Percentiles rank a stretch among this genome's conserved stretches.
These are phyloP conservation scores for Meloidogyne hapla DNA, from an alignment of 1,140 invertebrate species.

Conservation along the genomic window DNA sequence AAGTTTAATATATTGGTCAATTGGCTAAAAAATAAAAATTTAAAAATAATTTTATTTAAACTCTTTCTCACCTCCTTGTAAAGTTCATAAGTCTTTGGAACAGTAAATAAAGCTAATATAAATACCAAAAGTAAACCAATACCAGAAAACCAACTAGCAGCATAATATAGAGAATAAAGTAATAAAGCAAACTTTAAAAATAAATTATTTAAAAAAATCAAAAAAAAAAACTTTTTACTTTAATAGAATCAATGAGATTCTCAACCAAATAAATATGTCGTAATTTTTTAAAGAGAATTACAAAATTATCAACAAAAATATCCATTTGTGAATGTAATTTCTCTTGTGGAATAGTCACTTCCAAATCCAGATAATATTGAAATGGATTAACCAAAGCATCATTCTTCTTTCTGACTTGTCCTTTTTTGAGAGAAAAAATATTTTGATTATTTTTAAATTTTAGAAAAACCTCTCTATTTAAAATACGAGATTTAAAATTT, in stretches of 20 bases:
- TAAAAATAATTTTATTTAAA: background rate
- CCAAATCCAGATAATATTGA: slow-evolving; percentile 78
- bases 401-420: slow-evolving; percentile 87
- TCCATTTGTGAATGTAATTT: slow-evolving; percentile 82
- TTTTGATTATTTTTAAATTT: no score
- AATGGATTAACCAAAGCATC: slow-evolving; percentile 88
- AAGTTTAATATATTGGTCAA: slow-evolving; percentile 86
- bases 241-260: slow-evolving; percentile 84
- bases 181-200: slow-evolving; percentile 76
- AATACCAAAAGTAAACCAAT: slow-evolving; percentile 57
- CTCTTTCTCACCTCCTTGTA: slow-evolving; percentile 75
- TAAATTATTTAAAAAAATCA: slow-evolving; percentile 13
- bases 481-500: no score
- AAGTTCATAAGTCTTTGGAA: slow-evolving; percentile 95
- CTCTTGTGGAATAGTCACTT: slow-evolving; percentile 77
- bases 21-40: slow-evolving; percentile 69
- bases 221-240: slow-evolving; percentile 47
- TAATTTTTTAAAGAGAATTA: slow-evolving; percentile 77
- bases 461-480: no score
- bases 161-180: slow-evolving; percentile 89
- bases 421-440: slow-evolving; percentile 69
- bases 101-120: slow-evolving; percentile 85
- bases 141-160: slow-evolving; percentile 95
- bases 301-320: slow-evolving; percentile 78
- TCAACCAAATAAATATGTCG: slow-evolving; percentile 90